Percentiles rank a stretch among this genome's conserved stretches.
Conservation (phyloP, 2,113 vertebrate species). For the Micronisus gabar region DNA sequence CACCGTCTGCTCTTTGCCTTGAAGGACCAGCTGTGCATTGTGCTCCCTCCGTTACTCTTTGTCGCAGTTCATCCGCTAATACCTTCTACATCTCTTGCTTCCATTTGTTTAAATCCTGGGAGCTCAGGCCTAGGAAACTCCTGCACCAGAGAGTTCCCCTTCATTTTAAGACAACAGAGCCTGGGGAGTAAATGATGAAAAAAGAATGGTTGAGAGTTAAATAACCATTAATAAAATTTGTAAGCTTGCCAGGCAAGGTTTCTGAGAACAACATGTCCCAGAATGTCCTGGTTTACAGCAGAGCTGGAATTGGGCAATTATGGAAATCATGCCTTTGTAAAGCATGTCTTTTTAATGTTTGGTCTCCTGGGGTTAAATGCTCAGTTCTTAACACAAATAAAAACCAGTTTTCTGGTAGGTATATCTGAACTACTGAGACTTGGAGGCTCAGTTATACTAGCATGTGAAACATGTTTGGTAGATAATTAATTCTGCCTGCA, state of each 20-base stretch:
- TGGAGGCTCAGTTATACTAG: not conserved
- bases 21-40: not conserved
- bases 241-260: not conserved
- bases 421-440: not conserved
- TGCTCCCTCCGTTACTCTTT: not conserved
- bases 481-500: not conserved
- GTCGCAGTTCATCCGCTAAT: fast-evolving
- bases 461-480: not conserved
- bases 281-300: not conserved
- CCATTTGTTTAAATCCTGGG: not conserved
- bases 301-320: not conserved
- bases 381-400: not conserved
- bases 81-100: not conserved
- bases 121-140: not conserved
- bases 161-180: not conserved
- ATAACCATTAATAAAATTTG: not conserved
- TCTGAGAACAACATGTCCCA: not conserved
- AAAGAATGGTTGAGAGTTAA: not conserved
- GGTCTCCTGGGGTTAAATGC: not conserved
- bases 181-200: not conserved
- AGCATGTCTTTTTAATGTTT: not conserved
- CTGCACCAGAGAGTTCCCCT: not conserved
- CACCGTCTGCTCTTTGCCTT: fast-evolving
- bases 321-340: not conserved
- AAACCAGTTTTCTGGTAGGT: not conserved